Evolutionary conservation across 2,888 invertebrate species (phyloP), one percentile per base, ranked within the genome.

Genomic region (Tenthredo distinguenda): DNA sequence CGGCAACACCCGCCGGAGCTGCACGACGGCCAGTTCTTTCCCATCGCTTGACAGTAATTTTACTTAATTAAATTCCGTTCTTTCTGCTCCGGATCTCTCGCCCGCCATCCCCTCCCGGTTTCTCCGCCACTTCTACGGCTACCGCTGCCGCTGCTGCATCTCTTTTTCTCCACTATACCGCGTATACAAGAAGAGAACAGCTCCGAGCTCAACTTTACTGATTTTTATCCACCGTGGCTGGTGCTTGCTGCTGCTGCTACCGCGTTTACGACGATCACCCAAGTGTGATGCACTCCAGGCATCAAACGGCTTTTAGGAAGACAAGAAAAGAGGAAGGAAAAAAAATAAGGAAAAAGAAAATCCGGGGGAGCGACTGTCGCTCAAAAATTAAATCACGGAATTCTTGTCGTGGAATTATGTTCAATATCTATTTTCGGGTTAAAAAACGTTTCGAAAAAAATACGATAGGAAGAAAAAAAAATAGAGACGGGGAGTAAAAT

Each of bases 61-160:
- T 91, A 92, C 92, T 93, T 93, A 93, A 93, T 93, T 93, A 93
- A 93, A 93, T 93, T 93, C 93, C 93, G 93, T 93, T 93, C 93
- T 93, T 91, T 92, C 92, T 90, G 89, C 89, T 90, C 87, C 21
- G 71, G 84, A 85, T 85, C 72, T 81, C 81, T 83, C 79, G 55
- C 31, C 79, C 68, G 15, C 58, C 58, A 40, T 68, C 40, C 47
- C 55, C 37, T 31, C 84, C 84, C 50, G 12, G 12, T 12, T 31
- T 21, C 77, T 34, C 77, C 12, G 15, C 31, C 34, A 21, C 40
- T 37, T 58, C 37, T 26, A 26, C 50, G 18, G n/a, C 31, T 68
- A 34, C 31, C 21, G 50, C 77, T 40, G 18, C 50, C 12, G 15
- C 77, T 18, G 77, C 55, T 55, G 55, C 34, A 55, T 55, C 77